Conservation (phyloP, 2,797 vertebrate genomes). For the Halcyon chelicuti region DNA sequence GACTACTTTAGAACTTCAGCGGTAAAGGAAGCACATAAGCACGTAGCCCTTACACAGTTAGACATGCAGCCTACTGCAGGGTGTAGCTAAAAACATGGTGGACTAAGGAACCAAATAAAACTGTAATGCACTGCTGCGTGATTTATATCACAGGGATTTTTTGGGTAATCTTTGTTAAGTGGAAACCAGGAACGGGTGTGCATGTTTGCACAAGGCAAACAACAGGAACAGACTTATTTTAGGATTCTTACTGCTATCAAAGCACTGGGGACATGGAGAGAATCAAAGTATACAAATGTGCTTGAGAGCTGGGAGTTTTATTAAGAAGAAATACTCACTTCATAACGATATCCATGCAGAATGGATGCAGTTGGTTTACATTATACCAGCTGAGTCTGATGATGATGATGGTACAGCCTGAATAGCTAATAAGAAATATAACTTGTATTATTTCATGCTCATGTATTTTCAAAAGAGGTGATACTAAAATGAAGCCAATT, state of each 20-base stretch:
- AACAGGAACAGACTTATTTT: background rate
- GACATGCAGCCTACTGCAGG: background rate
- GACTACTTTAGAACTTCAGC: slow-evolving; percentile 52
- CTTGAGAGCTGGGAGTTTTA: background rate
- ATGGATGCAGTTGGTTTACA: background rate
- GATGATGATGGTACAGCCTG: background rate
- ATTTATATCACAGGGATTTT: background rate
- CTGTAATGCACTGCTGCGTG: background rate
- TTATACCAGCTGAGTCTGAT: background rate
- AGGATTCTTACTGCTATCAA: background rate
- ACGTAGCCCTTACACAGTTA: slow-evolving; percentile 1
- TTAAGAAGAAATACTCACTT: background rate
- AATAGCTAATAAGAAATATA: background rate
- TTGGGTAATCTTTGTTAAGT: background rate
- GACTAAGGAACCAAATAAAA: slow-evolving; percentile 50
- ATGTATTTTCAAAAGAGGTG: background rate
- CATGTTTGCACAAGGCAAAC: background rate
- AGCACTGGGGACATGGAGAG: background rate
- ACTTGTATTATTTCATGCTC: background rate
- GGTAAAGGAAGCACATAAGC: slow-evolving; percentile 49
- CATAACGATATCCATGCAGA: background rate
- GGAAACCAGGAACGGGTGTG: background rate
- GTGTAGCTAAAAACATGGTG: background rate
- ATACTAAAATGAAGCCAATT: background rate
- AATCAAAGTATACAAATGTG: background rate